Base-by-base conservation (phyloP, 2,113 vertebrate species). In the Numenius arquata region DNA sequence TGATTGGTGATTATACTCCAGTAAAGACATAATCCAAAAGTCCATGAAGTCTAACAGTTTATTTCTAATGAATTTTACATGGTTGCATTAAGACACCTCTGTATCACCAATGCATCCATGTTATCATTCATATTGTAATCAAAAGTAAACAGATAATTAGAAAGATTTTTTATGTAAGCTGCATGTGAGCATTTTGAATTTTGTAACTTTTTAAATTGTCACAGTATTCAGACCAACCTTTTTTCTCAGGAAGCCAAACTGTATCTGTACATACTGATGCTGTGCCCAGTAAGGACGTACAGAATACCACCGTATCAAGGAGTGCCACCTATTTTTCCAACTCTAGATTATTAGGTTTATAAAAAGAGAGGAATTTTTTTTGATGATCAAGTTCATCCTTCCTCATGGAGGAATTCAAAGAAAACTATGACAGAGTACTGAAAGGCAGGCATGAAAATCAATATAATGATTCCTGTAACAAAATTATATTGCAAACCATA, bases 141-240 rank as follows among this genome's bases (percentile, higher is more conserved):
- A 73, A 80, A 78, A 90, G 76, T 23, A 84, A 79, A 56, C 8
- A 66, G 12, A 71, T 38, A 47, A 41, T 59, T 32, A 71, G 15
- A 77, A 73, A 82, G 34, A 63, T 40, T 32, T 59, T 22, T 63
- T 22, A 36, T 27, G 16, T 47, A 20, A 55, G 32, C 32, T 53
- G 19, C 15, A 23, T 73, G 38, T 43, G 8, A 47, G 14, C 12
- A 56, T 45, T 34, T 41, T 56, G 3, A 34, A 79, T 75, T 79
- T 83, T 8, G 8, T 78, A 81, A 59, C 6, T 6, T 52, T 67
- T n/a, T 11, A 25, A 73, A 40, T 62, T 5, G 26, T 72, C 12
- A 17, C 13, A 32, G 3, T 62, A 61, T 66, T 61, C 12, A 52
- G 47, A 62, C 19, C 9, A 66, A 47, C 5, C 0, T 0, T 0